Evolutionary conservation across 2,113 vertebrate genomes (phyloP).

Genomic region (Salminus brasiliensis): DNA sequence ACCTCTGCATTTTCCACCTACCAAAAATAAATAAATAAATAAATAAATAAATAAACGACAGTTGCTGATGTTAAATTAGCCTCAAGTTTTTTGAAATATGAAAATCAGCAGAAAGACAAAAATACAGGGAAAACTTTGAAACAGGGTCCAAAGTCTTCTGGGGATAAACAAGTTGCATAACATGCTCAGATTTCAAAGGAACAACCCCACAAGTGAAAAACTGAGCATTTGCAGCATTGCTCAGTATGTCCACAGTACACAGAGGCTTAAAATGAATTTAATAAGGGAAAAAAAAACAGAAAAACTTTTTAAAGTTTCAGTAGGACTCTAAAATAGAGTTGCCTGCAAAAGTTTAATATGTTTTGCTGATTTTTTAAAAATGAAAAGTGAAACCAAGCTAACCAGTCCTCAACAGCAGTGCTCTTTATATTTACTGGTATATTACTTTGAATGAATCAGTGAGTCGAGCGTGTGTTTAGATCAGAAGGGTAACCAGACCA

Average conservation of each 20-base stretch:
- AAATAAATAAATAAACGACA: background rate
- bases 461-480: no score
- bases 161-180: constrained; percentile 21
- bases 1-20: background rate
- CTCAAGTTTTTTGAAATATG: background rate
- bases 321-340: background rate
- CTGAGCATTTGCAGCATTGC: background rate
- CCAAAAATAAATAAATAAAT: no score
- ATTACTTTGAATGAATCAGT: no score
- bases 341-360: no score
- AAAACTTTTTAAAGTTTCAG: background rate
- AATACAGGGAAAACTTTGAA: background rate
- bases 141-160: background rate
- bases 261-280: background rate
- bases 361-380: no score
- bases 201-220: background rate
- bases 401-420: no score
- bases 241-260: background rate
- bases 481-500: no score
- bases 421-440: no score
- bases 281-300: background rate
- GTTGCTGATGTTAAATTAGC: constrained; percentile 17
- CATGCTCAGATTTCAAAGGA: background rate
- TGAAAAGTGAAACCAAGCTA: no score
- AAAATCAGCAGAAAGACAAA: background rate